phyloP scores from a whole-genome alignment of 2,888 invertebrate species.

The Celastrina argiolus region DNA sequence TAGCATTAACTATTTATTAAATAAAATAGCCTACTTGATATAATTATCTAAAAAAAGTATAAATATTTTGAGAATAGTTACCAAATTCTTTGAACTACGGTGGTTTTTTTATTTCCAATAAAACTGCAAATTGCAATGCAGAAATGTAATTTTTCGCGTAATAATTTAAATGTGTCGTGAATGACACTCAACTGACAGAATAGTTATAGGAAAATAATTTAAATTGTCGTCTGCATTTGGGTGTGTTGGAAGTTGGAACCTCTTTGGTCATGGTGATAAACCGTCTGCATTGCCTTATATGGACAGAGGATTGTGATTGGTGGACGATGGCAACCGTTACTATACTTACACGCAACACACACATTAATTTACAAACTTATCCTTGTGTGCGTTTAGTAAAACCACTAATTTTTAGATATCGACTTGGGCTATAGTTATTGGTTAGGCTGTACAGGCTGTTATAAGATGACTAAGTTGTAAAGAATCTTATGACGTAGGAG shows the following conservation, averaged over 20 bases:
- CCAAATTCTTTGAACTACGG: neutral
- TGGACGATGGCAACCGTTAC: conserved; percentile 69
- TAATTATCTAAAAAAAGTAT: neutral
- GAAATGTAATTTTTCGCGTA: conserved; percentile 11
- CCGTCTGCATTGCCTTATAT: conserved; percentile 88
- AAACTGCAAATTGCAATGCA: neutral
- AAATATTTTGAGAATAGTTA: neutral
- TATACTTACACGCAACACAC: conserved; percentile 56
- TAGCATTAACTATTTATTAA: too few relatives aligned
- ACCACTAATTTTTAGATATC: conserved; percentile 50
- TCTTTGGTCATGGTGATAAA: conserved; percentile 68
- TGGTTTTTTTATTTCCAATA: neutral
- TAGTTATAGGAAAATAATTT: conserved; percentile 53
- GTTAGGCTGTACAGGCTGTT: neutral
- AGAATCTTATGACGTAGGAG: conserved; percentile 9
- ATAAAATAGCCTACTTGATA: too few relatives aligned
- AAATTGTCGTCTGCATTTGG: conserved; percentile 30
- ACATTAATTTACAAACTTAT: conserved; percentile 37
- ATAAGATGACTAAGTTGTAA: conserved; percentile 20
- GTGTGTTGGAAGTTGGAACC: conserved; percentile 33
- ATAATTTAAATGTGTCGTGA: conserved; percentile 12
- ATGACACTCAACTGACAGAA: conserved; percentile 27
- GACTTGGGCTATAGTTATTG: conserved; percentile 25
- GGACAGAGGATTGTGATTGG: conserved; percentile 87
- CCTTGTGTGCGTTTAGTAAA: conserved; percentile 48